Evolutionary conservation across 2,888 invertebrate species (phyloP).

Genomic region (Campoplex nolae): DNA sequence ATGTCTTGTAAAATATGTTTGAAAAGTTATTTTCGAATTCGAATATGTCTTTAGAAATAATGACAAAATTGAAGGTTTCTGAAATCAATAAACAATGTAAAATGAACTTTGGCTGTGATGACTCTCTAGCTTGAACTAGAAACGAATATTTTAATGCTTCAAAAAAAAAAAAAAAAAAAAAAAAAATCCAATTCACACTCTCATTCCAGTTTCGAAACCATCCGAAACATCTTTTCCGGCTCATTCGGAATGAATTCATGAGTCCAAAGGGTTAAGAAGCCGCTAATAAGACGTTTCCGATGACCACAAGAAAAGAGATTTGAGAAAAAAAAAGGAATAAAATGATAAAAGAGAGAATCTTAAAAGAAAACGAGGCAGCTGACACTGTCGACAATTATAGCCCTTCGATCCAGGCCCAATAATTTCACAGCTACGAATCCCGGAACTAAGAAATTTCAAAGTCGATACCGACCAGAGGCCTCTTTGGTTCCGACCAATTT

Average conservation of each 20-base stretch:
- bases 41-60: background rate
- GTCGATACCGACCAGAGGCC: slow-evolving; percentile 24
- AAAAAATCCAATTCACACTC: slow-evolving; percentile 1
- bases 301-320: background rate
- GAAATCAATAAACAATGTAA: background rate
- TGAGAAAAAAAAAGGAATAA: background rate
- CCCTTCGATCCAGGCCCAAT: slow-evolving; percentile 44
- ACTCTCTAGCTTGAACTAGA: no score
- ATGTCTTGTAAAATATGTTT: background rate
- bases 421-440: slow-evolving; percentile 43
- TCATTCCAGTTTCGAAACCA: background rate
- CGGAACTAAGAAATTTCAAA: slow-evolving; percentile 55
- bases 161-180: background rate
- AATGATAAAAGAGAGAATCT: background rate
- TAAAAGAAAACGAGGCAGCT: slow-evolving; percentile 51
- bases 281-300: slow-evolving; percentile 56
- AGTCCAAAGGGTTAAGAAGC: slow-evolving; percentile 51
- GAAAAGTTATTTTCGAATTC: background rate
- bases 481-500: slow-evolving; percentile 56
- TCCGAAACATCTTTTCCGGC: slow-evolving; percentile 22
- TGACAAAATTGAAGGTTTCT: background rate
- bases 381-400: slow-evolving; percentile 51
- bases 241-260: slow-evolving; percentile 30
- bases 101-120: background rate
- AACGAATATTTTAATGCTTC: background rate